Evolutionary conservation across 2,113 vertebrate species (phyloP).

Genomic region (Chionomys nivalis): DNA sequence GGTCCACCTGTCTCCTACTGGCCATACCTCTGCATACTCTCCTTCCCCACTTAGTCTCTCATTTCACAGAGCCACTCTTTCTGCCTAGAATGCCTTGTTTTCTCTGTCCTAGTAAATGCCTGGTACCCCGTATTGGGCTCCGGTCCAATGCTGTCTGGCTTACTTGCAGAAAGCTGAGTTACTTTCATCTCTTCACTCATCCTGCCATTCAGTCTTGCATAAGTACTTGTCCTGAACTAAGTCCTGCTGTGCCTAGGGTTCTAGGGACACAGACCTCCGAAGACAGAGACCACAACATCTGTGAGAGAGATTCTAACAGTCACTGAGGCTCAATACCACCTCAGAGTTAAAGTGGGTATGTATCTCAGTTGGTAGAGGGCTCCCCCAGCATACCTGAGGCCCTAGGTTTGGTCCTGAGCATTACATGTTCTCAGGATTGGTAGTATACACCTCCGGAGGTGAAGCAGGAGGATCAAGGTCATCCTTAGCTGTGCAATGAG

Average conservation of each 20-base stretch:
- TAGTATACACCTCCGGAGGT: background rate
- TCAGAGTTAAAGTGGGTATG: constrained; percentile 36
- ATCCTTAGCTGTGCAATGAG: background rate
- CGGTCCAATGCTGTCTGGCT: accelerated
- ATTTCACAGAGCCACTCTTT: background rate
- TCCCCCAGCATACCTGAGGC: background rate
- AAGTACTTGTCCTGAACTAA: background rate
- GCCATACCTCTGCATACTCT: background rate
- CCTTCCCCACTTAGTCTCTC: background rate
- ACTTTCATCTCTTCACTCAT: constrained; percentile 1
- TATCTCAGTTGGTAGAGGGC: background rate
- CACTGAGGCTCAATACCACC: background rate
- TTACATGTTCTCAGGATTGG: background rate
- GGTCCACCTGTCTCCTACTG: background rate
- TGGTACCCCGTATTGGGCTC: background rate
- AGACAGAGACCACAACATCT: background rate
- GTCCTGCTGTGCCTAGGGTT: background rate
- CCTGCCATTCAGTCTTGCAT: background rate
- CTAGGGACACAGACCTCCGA: background rate
- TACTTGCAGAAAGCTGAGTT: background rate
- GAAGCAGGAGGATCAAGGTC: background rate
- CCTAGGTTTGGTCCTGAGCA: background rate
- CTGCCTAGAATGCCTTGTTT: background rate
- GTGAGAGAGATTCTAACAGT: background rate
- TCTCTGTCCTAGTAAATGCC: background rate